A percentile compares a stretch with the other conserved stretches of the same genome.
These are phyloP conservation scores for Anabas testudineus DNA, from an alignment of 2,797 vertebrate genomes.

Conservation along the genomic window DNA sequence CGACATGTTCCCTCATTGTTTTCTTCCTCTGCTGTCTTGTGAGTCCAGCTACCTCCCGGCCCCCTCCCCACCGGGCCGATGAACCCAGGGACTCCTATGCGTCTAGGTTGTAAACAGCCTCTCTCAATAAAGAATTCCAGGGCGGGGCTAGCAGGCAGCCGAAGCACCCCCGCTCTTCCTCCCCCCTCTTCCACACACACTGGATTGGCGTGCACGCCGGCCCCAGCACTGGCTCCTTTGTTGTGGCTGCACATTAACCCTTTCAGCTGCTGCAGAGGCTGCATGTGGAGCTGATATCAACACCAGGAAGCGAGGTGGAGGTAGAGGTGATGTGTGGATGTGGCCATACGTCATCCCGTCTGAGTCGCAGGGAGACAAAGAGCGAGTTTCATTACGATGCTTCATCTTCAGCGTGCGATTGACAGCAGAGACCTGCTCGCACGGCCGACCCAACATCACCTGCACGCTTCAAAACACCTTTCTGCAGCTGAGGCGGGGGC, in stretches of 20 bases:
- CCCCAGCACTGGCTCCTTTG: constrained; percentile 70
- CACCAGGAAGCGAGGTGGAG: constrained; percentile 14
- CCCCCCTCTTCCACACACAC: constrained; percentile 19
- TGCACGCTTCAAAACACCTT: constrained; percentile 10
- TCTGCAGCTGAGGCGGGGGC: not conserved
- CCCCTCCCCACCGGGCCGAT: constrained; percentile 48
- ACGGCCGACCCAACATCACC: too few relatives aligned
- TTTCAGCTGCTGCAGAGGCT: constrained; percentile 31
- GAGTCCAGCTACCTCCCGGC: constrained; percentile 12
- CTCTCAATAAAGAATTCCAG: constrained; percentile 75
- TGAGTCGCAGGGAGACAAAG: constrained; percentile 71
- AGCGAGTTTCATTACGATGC: constrained; percentile 35
- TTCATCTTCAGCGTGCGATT: constrained; percentile 22
- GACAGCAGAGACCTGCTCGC: constrained; percentile 11
- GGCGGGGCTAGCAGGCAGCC: constrained; percentile 69
- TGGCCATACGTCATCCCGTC: constrained; percentile 40
- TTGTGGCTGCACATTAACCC: constrained; percentile 73
- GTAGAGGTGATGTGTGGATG: constrained; percentile 5
- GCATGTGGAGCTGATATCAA: constrained; percentile 20
- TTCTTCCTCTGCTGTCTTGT: constrained; percentile 42
- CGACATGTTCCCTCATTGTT: constrained; percentile 53
- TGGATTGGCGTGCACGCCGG: constrained; percentile 27
- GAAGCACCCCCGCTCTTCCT: constrained; percentile 9
- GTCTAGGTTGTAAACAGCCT: constrained; percentile 74
- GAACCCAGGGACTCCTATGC: constrained; percentile 76